Base-by-base conservation (phyloP, 2,797 vertebrate species). In the Tamandua tetradactyla region DNA sequence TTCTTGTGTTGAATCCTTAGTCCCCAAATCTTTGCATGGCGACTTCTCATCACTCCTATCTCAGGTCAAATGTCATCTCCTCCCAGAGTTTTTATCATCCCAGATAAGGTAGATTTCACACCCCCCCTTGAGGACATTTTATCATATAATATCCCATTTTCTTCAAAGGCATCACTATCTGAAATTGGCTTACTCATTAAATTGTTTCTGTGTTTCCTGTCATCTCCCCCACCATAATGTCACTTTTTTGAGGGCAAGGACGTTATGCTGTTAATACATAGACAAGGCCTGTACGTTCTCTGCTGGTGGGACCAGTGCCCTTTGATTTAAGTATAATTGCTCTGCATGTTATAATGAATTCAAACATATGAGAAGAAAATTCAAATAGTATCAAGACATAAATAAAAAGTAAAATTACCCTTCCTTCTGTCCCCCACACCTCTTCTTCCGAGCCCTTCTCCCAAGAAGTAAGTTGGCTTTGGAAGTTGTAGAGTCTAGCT, bases 161-260 rank as follows among this genome's bases (percentile, higher is more conserved):
- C 35, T 74, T 49, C 2, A 15, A 23, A 59, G 30, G 3, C 76
- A 8, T 84, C 37, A 44, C 49, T 42, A 30, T 37, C 64, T 87
- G 68, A 95, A 85, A 76, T 91, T 47, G 84, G 76, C 30, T 90
- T 92, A 75, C 20, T 85, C 32, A 94, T 92, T 52, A 88, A 14
- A 71, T 88, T 23, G 52, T 93, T 94, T 86, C 64, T 52, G 25
- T 61, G 6, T 82, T 91, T 83, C 85, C 32, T 75, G 5, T 81
- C 52, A 55, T 86, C 78, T 95, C 37, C 12, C 35, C 80, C 9
- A 81, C 14, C 20, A 78, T 83, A 95, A 68, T 40, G 37, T 69
- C 47, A 80, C 20, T n/a, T 94, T 89, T 87, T 66, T 52, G 17
- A 91, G 32, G 44, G n/a, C 22, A 42, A 93, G 83, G 68, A 68